Conservation (phyloP, 2,113 vertebrate genomes). For the Ophiodon elongatus region DNA sequence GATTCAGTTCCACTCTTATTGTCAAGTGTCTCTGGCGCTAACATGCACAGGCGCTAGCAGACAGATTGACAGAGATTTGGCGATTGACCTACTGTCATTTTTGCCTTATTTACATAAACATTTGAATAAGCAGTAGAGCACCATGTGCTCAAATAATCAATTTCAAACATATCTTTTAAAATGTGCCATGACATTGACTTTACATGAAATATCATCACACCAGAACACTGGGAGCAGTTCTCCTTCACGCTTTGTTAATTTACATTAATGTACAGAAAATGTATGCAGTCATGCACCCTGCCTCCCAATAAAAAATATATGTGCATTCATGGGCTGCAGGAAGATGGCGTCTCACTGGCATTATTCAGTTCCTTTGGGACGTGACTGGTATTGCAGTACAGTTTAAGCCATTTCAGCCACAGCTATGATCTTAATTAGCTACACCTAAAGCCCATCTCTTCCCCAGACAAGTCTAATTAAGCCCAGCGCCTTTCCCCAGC, state of each 20-base stretch:
- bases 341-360: constrained; percentile 63
- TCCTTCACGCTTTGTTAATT: constrained; percentile 42
- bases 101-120: constrained; percentile 2
- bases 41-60: constrained; percentile 49
- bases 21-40: constrained; percentile 75
- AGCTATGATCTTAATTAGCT: constrained; percentile 88
- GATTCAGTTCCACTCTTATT: constrained; percentile 75
- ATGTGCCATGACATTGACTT: neutral
- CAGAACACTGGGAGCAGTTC: neutral
- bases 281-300: constrained; percentile 16
- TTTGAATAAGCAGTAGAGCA: neutral
- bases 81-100: constrained; percentile 43
- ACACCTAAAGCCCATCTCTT: constrained; percentile 84
- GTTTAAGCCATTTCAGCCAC: constrained; percentile 85
- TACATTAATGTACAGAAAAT: constrained; percentile 39
- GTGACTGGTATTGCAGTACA: constrained; percentile 76
- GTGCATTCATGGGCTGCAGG: constrained; percentile 61
- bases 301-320: constrained; percentile 17
- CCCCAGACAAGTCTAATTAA: constrained; percentile 85
- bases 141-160: constrained; percentile 1
- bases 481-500: constrained; percentile 79
- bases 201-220: constrained; percentile 20
- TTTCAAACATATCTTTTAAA: neutral
- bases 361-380: constrained; percentile 76
- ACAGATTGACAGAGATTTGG: constrained; percentile 48